phyloP scores from a whole-genome alignment of 2,797 vertebrate genomes.

The Urophycis tenuis region DNA sequence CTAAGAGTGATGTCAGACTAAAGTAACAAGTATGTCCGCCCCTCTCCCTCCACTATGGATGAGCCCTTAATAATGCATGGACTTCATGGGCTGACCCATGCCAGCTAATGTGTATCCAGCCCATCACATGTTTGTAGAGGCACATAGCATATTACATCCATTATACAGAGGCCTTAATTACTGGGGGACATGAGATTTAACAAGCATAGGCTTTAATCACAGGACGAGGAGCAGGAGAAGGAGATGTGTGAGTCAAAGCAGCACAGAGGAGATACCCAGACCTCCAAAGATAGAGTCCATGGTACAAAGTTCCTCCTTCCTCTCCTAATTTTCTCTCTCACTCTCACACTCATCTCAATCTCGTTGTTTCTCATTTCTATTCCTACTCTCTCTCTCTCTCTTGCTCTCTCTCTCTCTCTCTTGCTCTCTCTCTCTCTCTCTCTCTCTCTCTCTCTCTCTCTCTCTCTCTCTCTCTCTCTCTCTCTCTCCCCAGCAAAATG shows the following conservation, averaged over 20 bases:
- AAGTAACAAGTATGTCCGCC: constrained; percentile 26
- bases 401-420: not conserved
- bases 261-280: constrained; percentile 15
- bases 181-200: constrained; percentile 34
- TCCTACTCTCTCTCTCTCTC: not conserved
- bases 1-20: constrained; percentile 45
- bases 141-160: constrained; percentile 22
- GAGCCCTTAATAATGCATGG: constrained; percentile 53
- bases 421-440: not conserved
- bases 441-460: not conserved
- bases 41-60: constrained; percentile 4
- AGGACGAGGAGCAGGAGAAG: constrained; percentile 12
- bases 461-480: not conserved
- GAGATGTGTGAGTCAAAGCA: constrained; percentile 20
- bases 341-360: not conserved
- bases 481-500: not conserved
- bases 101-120: constrained; percentile 5
- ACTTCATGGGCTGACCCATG: constrained; percentile 30
- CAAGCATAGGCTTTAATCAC: constrained; percentile 47
- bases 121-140: not conserved
- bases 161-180: constrained; percentile 45
- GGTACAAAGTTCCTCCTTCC: not conserved
- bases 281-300: not conserved
- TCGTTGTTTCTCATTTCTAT: not conserved
- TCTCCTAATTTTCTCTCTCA: too few species aligned